These are phyloP conservation scores for Smithornis capensis DNA, from an alignment of 2,113 vertebrate genomes.

Conservation along the genomic window DNA sequence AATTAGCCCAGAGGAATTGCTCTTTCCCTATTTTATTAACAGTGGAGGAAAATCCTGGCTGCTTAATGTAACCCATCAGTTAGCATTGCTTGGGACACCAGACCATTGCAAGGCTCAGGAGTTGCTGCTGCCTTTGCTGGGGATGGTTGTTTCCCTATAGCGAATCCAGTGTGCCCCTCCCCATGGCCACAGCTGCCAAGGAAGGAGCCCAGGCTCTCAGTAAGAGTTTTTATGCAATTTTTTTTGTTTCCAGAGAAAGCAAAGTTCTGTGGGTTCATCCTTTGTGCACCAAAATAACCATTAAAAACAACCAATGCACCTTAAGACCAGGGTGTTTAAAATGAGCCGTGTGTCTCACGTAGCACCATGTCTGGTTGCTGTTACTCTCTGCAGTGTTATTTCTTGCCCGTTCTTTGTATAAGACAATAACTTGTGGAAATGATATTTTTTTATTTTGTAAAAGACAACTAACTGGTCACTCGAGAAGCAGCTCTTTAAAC, in stretches of 20 bases:
- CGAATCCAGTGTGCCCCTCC: fast-evolving
- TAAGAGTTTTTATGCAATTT: background rate
- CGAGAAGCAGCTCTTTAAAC: constrained; percentile 27
- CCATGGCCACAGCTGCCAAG: fast-evolving
- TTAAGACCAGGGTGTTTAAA: background rate
- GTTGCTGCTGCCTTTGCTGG: background rate
- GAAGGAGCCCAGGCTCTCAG: fast-evolving
- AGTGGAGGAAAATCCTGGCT: background rate
- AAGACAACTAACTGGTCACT: constrained; percentile 1
- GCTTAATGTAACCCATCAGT: background rate
- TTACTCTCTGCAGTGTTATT: background rate
- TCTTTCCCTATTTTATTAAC: background rate
- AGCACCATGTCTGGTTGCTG: background rate
- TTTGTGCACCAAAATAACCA: background rate
- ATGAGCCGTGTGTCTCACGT: background rate
- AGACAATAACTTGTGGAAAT: constrained; percentile 44
- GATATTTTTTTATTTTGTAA: constrained; percentile 17
- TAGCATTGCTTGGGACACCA: background rate
- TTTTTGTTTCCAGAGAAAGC: background rate
- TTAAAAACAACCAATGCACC: background rate
- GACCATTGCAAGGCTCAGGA: background rate
- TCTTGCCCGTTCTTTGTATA: constrained; percentile 24
- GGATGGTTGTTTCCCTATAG: background rate
- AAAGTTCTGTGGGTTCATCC: background rate
- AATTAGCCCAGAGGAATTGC: background rate